These are phyloP conservation scores for Datnioides undecimradiatus DNA, from an alignment of 2,113 vertebrate species.

Conservation along the genomic window DNA sequence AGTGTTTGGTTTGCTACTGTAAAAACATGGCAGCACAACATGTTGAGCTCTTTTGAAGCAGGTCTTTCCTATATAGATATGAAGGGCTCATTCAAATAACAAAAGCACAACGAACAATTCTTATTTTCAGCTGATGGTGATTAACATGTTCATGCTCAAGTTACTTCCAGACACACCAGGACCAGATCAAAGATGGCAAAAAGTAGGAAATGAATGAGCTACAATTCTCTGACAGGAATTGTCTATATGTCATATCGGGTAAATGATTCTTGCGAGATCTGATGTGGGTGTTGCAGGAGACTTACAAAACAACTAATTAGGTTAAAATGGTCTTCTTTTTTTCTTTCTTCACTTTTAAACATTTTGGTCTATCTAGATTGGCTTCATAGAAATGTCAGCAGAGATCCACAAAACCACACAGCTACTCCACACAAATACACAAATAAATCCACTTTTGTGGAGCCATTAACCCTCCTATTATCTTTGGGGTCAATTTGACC, in stretches of 20 bases:
- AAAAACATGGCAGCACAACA: too few relatives aligned
- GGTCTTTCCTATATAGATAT: too few relatives aligned
- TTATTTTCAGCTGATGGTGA: too few relatives aligned
- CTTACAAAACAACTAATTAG: not conserved
- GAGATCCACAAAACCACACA: conserved; percentile 7
- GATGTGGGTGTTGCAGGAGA: not conserved
- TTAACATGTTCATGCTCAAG: too few relatives aligned
- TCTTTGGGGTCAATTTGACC: too few relatives aligned
- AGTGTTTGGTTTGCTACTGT: too few relatives aligned
- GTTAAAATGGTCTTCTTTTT: not conserved
- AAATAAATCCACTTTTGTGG: too few relatives aligned
- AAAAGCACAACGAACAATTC: too few relatives aligned
- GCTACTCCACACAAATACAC: not conserved
- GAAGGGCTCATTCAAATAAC: too few relatives aligned
- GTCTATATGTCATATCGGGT: not conserved
- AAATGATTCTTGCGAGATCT: not conserved
- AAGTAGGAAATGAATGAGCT: not conserved
- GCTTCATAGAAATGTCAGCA: conserved; percentile 25
- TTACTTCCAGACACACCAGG: too few relatives aligned
- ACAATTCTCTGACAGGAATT: not conserved
- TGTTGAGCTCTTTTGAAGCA: too few relatives aligned
- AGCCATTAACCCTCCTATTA: too few relatives aligned
- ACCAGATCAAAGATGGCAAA: not conserved
- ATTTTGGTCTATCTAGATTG: not conserved
- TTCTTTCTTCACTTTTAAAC: not conserved